These are phyloP conservation scores for Bursaphelenchus okinawaensis DNA, from an alignment of 2,888 invertebrate genomes.

Conservation along the genomic window DNA sequence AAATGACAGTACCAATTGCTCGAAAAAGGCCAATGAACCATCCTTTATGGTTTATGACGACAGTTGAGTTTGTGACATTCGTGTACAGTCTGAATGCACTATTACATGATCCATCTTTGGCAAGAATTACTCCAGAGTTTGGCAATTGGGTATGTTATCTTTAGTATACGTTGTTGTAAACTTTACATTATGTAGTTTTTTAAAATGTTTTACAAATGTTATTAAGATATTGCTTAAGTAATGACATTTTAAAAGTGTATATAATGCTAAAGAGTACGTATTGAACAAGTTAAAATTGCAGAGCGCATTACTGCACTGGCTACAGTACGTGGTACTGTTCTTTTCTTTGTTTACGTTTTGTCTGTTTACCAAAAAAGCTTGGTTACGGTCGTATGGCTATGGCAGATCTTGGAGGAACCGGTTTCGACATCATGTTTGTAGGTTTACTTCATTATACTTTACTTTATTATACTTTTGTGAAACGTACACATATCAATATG, in stretches of 20 bases:
- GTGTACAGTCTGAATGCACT: neutral
- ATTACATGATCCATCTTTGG: neutral
- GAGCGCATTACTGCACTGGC: neutral
- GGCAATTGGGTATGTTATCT: neutral
- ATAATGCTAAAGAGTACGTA: no score
- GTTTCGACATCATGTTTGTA: neutral
- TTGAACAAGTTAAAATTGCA: no score
- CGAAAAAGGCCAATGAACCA: neutral
- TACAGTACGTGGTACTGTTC: neutral
- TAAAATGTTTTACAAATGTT: no score
- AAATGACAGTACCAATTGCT: neutral
- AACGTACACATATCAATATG: no score
- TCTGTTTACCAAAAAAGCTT: neutral
- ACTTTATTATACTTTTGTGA: no score
- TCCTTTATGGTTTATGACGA: neutral
- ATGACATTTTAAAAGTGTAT: no score
- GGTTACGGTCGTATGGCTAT: neutral
- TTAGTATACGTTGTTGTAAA: no score
- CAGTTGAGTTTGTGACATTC: neutral
- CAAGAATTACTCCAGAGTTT: neutral
- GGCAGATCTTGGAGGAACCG: neutral
- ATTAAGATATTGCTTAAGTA: no score
- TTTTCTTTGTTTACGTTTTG: neutral
- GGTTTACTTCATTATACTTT: neutral
- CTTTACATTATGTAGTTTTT: no score